These are phyloP conservation scores for Prunella strophiata DNA, from an alignment of 2,797 vertebrate species.

Conservation along the genomic window DNA sequence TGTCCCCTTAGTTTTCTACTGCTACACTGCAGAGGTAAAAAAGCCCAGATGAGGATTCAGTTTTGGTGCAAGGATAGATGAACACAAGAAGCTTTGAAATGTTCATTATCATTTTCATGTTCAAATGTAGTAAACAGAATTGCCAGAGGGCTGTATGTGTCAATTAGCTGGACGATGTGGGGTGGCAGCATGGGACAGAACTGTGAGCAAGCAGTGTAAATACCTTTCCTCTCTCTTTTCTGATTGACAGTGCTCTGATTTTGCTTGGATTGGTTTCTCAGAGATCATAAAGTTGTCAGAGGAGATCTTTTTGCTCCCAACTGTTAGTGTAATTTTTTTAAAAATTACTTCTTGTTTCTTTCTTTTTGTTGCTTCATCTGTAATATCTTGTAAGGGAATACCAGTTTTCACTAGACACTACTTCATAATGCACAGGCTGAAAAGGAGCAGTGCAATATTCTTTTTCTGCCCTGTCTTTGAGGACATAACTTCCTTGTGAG, in stretches of 20 bases:
- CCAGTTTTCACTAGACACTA: background rate
- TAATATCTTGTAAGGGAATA: background rate
- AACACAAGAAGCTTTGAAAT: background rate
- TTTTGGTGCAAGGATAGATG: background rate
- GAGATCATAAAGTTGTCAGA: background rate
- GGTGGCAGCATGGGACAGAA: background rate
- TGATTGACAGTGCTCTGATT: background rate
- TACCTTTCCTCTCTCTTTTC: background rate
- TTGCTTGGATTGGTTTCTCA: background rate
- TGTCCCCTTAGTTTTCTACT: background rate
- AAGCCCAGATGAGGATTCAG: background rate
- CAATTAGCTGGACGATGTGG: background rate
- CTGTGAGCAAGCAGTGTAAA: background rate
- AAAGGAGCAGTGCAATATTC: background rate
- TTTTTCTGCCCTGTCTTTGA: background rate
- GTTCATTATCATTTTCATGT: background rate
- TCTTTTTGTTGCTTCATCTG: background rate
- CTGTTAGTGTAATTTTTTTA: background rate
- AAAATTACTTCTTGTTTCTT: background rate
- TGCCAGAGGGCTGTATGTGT: background rate
- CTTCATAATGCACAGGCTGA: background rate
- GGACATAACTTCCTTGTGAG: background rate
- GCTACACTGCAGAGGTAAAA: background rate
- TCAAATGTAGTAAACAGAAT: background rate
- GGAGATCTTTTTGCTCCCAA: background rate